A percentile compares a stretch with the other conserved stretches of the same genome.
phyloP scores from a whole-genome alignment of 2,113 vertebrate species.

The Prinia subflava region DNA sequence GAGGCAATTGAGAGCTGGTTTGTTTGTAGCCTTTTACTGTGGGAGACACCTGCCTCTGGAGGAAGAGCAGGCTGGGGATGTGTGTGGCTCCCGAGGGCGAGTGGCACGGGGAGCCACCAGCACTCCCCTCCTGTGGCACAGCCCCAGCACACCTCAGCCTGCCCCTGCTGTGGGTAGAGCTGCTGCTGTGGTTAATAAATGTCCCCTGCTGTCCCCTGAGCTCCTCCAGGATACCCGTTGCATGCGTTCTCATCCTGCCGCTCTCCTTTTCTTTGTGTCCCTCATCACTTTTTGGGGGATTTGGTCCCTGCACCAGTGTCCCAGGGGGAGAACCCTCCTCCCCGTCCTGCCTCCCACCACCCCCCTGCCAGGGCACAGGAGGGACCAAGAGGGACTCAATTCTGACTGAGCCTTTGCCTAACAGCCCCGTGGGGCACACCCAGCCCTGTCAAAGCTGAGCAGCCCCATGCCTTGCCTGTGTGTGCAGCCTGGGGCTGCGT shows the following conservation, averaged over 20 bases:
- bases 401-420: background rate
- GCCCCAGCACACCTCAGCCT: background rate
- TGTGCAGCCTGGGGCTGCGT: background rate
- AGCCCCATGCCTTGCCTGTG: background rate
- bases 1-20: conserved; percentile 32
- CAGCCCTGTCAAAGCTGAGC: background rate
- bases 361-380: background rate
- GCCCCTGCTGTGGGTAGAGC: background rate
- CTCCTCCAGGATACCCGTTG: background rate
- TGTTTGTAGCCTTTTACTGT: background rate
- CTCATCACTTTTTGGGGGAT: background rate
- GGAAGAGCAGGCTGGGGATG: background rate
- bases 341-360: rapidly evolving
- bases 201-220: background rate
- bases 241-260: rapidly evolving
- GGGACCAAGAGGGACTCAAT: rapidly evolving
- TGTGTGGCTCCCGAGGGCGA: rapidly evolving
- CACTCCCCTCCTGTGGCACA: background rate
- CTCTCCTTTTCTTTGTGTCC: rapidly evolving
- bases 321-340: background rate
- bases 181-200: background rate
- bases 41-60: background rate
- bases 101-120: background rate
- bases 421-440: rapidly evolving
- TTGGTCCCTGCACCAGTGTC: rapidly evolving